Conservation (phyloP, 2,113 vertebrate species). For the Microcebus murinus region DNA sequence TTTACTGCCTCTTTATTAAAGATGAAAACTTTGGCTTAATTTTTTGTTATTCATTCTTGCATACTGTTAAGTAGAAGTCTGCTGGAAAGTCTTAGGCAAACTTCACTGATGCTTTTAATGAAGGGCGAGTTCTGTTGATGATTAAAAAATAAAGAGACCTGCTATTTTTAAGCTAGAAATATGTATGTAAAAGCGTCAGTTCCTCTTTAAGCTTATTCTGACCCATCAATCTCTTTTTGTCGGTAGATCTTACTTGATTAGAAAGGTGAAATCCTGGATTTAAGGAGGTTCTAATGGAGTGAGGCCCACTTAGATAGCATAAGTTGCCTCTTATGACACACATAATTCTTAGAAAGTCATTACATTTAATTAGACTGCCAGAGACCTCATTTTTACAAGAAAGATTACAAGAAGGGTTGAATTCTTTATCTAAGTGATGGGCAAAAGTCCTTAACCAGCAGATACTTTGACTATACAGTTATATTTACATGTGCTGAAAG, state of each 20-base stretch:
- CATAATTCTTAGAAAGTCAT: background rate
- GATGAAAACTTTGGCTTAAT: background rate
- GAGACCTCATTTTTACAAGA: background rate
- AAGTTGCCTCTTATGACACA: background rate
- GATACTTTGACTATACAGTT: background rate
- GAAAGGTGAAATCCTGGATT: background rate
- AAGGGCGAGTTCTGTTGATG: background rate
- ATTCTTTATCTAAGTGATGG: background rate
- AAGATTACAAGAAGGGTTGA: background rate
- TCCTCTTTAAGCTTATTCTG: background rate
- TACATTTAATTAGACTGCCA: background rate
- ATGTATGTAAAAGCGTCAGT: background rate
- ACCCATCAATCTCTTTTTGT: background rate
- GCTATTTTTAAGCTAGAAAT: background rate
- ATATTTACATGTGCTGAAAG: background rate
- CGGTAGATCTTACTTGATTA: background rate
- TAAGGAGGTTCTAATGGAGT: background rate
- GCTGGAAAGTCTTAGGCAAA: background rate
- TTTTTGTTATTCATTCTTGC: background rate
- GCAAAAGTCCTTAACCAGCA: background rate
- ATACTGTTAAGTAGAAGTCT: background rate
- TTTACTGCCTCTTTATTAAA: background rate
- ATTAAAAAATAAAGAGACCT: background rate
- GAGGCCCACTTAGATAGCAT: background rate
- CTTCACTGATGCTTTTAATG: background rate